phyloP scores from a whole-genome alignment of 1,140 invertebrate species.

The Heliconius congener region DNA sequence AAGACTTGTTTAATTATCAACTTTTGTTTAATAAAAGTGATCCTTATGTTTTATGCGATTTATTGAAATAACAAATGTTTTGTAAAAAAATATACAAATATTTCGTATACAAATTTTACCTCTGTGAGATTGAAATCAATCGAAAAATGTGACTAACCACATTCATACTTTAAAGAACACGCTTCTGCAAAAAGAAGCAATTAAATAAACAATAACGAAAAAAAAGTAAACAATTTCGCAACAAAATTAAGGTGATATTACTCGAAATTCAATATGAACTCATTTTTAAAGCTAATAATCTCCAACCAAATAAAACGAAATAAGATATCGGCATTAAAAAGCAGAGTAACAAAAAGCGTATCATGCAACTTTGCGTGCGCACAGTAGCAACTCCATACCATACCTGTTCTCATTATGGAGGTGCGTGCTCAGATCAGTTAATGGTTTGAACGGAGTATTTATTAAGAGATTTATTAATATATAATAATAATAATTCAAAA shows the following conservation, averaged over 20 bases:
- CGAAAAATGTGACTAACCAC: too few relatives aligned
- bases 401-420: constrained; percentile 47
- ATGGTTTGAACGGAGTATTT: constrained; percentile 35
- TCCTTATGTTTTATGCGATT: too few relatives aligned
- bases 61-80: too few relatives aligned
- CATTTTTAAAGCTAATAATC: constrained; percentile 37
- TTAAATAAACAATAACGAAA: not conserved
- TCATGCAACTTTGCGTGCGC: constrained; percentile 60
- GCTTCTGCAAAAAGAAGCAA: not conserved
- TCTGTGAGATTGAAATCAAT: too few relatives aligned
- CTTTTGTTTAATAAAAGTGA: too few relatives aligned
- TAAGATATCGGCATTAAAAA: constrained; percentile 15
- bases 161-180: too few relatives aligned
- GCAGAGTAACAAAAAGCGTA: constrained; percentile 34
- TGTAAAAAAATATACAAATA: too few relatives aligned
- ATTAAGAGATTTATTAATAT: constrained; percentile 37
- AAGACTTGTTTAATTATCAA: too few relatives aligned
- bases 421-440: constrained; percentile 47
- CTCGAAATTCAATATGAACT: constrained; percentile 28
- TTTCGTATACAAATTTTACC: too few relatives aligned
- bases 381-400: constrained; percentile 50
- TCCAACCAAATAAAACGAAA: constrained; percentile 24
- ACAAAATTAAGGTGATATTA: constrained; percentile 29
- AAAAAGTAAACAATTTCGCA: constrained; percentile 22
- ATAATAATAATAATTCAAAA: constrained; percentile 18